Evolutionary conservation across 1,140 invertebrate genomes (phyloP).

Genomic region (Monomorium pharaonis): DNA sequence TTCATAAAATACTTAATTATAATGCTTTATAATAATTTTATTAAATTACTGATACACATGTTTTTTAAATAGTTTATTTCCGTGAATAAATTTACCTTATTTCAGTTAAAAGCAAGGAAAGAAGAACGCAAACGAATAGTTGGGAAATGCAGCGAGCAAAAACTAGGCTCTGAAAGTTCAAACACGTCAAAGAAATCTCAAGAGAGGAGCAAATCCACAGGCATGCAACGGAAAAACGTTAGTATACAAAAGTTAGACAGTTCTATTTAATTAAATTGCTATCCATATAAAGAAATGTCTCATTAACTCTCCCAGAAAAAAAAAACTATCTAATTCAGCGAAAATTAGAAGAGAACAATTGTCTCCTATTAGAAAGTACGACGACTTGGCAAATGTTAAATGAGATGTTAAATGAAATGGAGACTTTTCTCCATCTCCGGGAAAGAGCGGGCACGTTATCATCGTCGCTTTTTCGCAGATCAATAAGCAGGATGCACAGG

Average conservation of each 20-base stretch:
- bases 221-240: constrained; percentile 2
- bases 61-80: not conserved
- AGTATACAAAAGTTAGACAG: not conserved
- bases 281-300: not conserved
- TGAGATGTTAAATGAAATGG: not conserved
- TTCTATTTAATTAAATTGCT: not conserved
- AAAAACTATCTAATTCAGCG: not conserved
- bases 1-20: too few relatives aligned
- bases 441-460: not conserved
- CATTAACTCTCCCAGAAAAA: not conserved
- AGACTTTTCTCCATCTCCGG: not conserved
- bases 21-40: not conserved
- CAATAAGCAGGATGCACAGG: constrained; percentile 42
- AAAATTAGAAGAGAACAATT: constrained; percentile 36
- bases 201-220: constrained; percentile 37
- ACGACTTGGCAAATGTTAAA: not conserved
- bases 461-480: constrained; percentile 24
- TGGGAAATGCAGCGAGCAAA: constrained; percentile 74
- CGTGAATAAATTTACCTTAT: not conserved
- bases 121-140: constrained; percentile 73
- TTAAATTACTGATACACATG: not conserved
- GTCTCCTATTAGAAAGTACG: not conserved
- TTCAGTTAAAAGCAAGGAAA: constrained; percentile 75
- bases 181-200: constrained; percentile 17
- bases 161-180: constrained; percentile 70